These are phyloP conservation scores for Anoplolepis gracilipes DNA, from an alignment of 1,140 invertebrate species.

Conservation along the genomic window DNA sequence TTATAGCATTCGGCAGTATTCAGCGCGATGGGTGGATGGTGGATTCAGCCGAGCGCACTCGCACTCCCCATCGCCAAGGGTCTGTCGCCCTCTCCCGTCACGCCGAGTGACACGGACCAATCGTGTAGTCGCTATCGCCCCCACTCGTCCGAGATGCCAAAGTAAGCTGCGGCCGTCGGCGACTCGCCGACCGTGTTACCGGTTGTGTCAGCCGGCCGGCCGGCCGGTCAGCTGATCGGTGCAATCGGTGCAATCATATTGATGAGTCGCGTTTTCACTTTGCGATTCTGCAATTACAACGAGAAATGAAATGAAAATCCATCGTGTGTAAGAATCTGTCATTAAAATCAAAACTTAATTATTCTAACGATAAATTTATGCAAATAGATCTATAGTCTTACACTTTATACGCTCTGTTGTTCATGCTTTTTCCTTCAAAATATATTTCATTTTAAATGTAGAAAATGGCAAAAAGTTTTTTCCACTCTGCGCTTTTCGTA, in stretches of 20 bases:
- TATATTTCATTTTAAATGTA: too few species aligned
- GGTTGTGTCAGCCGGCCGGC: neutral
- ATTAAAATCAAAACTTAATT: too few species aligned
- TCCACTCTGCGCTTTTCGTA: too few species aligned
- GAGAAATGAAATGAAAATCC: neutral
- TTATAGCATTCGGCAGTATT: neutral
- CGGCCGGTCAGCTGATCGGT: too few species aligned
- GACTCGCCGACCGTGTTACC: neutral
- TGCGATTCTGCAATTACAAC: neutral
- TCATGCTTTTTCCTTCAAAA: too few species aligned
- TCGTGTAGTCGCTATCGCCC: neutral
- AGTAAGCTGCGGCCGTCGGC: neutral
- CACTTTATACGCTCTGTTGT: too few species aligned
- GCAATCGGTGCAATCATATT: too few species aligned
- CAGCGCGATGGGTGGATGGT: conserved; percentile 33
- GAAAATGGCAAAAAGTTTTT: too few species aligned
- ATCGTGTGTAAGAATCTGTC: too few species aligned
- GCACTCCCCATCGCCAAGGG: conserved; percentile 46
- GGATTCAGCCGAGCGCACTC: conserved; percentile 53
- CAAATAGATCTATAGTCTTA: too few species aligned
- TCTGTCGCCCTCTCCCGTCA: conserved; percentile 33
- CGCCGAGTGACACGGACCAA: conserved; percentile 7
- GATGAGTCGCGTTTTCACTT: neutral
- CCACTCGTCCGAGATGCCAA: neutral
- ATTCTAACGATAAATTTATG: too few species aligned